Conservation (phyloP, 2,797 vertebrate genomes). For the Myotis myotis region DNA sequence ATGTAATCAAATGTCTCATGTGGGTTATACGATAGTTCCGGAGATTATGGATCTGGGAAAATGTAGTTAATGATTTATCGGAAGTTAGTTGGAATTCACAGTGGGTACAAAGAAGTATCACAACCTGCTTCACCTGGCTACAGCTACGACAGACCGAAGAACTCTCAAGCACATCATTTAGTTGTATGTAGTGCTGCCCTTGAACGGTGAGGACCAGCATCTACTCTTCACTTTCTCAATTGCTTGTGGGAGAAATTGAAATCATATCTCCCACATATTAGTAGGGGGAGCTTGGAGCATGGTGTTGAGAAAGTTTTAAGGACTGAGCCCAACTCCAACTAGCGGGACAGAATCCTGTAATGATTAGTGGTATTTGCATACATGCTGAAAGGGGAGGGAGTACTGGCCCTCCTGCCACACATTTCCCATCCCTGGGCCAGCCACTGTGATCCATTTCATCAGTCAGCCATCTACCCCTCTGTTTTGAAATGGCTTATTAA, state of each 20-base stretch:
- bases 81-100: conserved; percentile 32
- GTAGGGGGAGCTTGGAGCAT: neutral
- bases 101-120: neutral
- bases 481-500: neutral
- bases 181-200: neutral
- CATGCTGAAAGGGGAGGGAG: neutral
- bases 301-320: neutral
- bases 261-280: neutral
- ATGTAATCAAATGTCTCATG: neutral
- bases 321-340: neutral
- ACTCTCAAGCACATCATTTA: neutral
- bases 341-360: neutral
- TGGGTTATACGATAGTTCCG: neutral
- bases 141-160: neutral
- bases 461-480: neutral
- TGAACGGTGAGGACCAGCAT: neutral
- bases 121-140: neutral
- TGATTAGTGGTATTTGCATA: neutral
- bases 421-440: neutral
- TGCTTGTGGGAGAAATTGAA: neutral
- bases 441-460: neutral
- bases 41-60: neutral
- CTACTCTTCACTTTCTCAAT: neutral
- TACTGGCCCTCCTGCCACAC: neutral
- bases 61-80: neutral